phyloP scores from a whole-genome alignment of 92 coral and sea anemone species.

The Bergia puertoricense region DNA sequence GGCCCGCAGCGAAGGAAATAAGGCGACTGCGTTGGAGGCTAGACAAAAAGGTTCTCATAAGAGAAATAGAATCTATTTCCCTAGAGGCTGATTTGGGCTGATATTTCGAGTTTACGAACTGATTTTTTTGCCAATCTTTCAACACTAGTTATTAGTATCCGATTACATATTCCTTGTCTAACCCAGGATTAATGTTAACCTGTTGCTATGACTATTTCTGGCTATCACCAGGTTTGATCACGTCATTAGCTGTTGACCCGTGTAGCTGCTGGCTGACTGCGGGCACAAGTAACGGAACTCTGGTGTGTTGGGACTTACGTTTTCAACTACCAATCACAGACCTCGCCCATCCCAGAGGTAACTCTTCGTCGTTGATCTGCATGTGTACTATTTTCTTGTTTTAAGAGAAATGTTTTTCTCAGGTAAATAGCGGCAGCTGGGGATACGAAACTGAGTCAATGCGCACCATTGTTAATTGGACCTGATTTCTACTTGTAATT shows the following conservation, averaged over 20 bases:
- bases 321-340: conserved; percentile 94
- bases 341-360: conserved; percentile 96
- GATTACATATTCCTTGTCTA: too few species aligned
- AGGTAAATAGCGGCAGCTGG: too few species aligned
- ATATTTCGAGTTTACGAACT: too few species aligned
- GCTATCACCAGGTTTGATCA: conserved; percentile 74
- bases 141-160: too few species aligned
- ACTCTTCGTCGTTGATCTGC: neutral
- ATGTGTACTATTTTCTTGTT: neutral
- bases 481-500: neutral
- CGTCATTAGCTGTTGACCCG: conserved; percentile 96
- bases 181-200: neutral
- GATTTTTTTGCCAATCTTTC: too few species aligned
- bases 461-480: neutral
- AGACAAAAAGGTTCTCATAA: too few species aligned
- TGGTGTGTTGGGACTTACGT: conserved; percentile 97
- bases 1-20: too few species aligned
- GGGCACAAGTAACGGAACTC: conserved; percentile 90
- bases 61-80: too few species aligned
- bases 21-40: too few species aligned
- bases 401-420: too few species aligned
- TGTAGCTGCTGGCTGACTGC: conserved; percentile 95
- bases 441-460: too few species aligned
- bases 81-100: too few species aligned
- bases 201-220: neutral